Evolutionary conservation across 2,888 invertebrate genomes (phyloP).

Genomic region (Tetragonula carbonaria): DNA sequence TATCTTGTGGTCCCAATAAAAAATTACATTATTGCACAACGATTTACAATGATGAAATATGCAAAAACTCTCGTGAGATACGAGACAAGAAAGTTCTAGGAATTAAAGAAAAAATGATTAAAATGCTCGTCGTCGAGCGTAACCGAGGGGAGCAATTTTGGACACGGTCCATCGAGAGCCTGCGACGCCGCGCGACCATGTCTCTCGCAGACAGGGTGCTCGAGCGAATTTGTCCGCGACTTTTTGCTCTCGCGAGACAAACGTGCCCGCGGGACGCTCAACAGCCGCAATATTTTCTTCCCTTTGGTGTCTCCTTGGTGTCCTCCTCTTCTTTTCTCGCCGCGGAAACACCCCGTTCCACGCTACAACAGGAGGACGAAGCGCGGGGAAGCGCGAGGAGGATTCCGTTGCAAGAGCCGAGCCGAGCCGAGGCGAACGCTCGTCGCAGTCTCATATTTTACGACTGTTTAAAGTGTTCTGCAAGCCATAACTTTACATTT

Average conservation of each 20-base stretch:
- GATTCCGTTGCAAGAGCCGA: constrained; percentile 32
- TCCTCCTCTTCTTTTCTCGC: constrained; percentile 39
- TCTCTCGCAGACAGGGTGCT: neutral
- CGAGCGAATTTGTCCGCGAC: constrained; percentile 13
- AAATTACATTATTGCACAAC: too few species aligned
- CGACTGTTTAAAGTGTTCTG: constrained; percentile 68
- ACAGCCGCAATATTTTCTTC: constrained; percentile 49
- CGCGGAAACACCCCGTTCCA: constrained; percentile 13
- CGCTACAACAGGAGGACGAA: neutral
- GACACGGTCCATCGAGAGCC: neutral
- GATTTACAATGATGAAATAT: too few species aligned
- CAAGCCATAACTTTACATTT: constrained; percentile 70
- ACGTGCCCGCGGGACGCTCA: constrained; percentile 27
- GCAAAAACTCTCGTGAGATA: neutral
- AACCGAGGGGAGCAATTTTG: neutral
- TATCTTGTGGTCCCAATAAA: too few species aligned
- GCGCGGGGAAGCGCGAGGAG: neutral
- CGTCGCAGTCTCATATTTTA: constrained; percentile 71
- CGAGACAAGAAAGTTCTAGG: neutral
- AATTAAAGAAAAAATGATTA: neutral
- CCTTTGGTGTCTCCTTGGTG: constrained; percentile 10
- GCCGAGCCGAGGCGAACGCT: constrained; percentile 23
- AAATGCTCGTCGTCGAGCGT: neutral
- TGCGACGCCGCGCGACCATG: neutral
- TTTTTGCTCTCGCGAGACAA: constrained; percentile 36